A percentile compares a stretch with the other conserved stretches of the same genome.
These are phyloP conservation scores for Chloroceryle inda DNA, from an alignment of 2,797 vertebrate species.

Conservation along the genomic window DNA sequence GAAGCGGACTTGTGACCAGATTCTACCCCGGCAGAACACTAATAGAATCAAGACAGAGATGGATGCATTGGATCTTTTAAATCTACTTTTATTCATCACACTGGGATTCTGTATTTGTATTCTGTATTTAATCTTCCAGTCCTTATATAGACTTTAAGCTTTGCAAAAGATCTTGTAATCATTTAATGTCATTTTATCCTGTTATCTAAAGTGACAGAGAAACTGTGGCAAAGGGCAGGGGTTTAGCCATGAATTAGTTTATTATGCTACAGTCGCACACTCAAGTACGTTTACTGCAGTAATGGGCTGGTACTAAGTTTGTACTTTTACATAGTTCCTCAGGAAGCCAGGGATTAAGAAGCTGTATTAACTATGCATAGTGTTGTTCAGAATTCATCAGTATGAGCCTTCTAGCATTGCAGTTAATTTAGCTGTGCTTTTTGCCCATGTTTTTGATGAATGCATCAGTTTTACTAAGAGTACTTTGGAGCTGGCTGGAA, in stretches of 20 bases:
- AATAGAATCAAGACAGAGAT: neutral
- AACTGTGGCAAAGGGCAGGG: neutral
- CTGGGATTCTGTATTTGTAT: neutral
- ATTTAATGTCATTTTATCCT: neutral
- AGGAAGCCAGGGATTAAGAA: neutral
- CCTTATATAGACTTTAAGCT: neutral
- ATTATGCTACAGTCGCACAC: neutral
- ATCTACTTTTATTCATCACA: neutral
- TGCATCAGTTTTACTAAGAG: constrained; percentile 43
- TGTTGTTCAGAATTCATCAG: neutral
- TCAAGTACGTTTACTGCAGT: neutral
- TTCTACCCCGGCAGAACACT: neutral
- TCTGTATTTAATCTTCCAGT: neutral
- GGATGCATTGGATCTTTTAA: neutral
- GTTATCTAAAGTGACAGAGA: neutral
- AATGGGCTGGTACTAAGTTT: neutral
- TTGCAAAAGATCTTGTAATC: neutral
- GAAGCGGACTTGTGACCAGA: neutral
- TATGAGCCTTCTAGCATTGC: neutral
- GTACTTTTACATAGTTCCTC: neutral
- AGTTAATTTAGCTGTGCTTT: neutral
- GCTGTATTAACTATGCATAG: too few relatives aligned
- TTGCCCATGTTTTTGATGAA: neutral
- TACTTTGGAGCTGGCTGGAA: constrained; percentile 56
- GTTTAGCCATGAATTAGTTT: neutral